Evolutionary conservation across 2,888 invertebrate species (phyloP), one percentile per base, ranked within the genome.

Genomic region (Tromatobia lineatoria): DNA sequence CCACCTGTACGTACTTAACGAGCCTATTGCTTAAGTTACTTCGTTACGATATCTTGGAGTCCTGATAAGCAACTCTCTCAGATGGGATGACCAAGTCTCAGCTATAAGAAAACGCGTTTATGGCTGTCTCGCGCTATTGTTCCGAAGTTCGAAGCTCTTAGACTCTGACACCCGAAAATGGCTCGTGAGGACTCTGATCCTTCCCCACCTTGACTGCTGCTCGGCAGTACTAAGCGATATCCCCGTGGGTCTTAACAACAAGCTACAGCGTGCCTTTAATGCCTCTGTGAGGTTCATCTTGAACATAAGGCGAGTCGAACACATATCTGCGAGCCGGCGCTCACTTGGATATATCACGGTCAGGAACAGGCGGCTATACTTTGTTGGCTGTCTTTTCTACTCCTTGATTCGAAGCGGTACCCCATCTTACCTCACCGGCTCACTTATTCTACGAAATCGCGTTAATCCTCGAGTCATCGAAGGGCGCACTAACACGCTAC

Each of bases 161-260:
- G 42, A 66, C 20, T 0, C 18, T 0, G 45, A n/a, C 0, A 66
- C 20, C 15, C 15, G 34, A 29, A 11, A 23, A 13, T 57, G 57
- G 42, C 57, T 70, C 8, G 54, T 29, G 2, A 4, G 52, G 0
- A 42, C 57, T 3, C 42, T 71, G 1, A 3, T 57, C 3, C 3
- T 57, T 4, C 71, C 71, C 2, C 13, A 34, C 10, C n/a, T 69
- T 29, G 34, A 69, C 2, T 69, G 52, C 15, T 69, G 69, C n/a
- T 18, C 34, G 10, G 54, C 70, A 1, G 52, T 70, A 2, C 3
- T 52, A n/a, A n/a, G 34, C 38, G 70, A 52, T 15, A 1, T 70
- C 6, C 11, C 70, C 3, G 52, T 2, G 3, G 20, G 15, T 2
- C 42, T 4, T n/a, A n/a, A n/a, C n/a, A n/a, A n/a, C n/a, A n/a